Base-by-base conservation (phyloP, 2,113 vertebrate species). In the Miniopterus natalensis region DNA sequence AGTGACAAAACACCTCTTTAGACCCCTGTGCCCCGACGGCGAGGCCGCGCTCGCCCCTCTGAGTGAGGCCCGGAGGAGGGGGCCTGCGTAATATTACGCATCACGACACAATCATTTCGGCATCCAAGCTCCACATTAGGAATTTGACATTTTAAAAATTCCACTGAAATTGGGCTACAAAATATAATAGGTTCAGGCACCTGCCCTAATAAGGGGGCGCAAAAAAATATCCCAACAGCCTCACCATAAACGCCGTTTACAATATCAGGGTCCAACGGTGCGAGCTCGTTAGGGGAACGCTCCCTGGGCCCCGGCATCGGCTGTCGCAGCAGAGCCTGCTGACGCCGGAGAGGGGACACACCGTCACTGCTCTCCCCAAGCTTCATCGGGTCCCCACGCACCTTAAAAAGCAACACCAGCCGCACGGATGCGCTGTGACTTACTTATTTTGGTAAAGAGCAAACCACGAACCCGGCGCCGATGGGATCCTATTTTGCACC, bases 231-330 rank as follows among this genome's bases (percentile, higher is more conserved):
- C 94, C 94, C 98, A 97, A 81, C 96, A 97, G 97, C 90, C 97
- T 98, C 97, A 95, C 97, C 95, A 98, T 99, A 98, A 99, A 99
- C 98, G 98, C 98, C 98, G 98, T 99, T 99, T 99, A 99, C 98
- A 98, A 98, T 99, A 99, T 98, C 98, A 98, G 98, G 98, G 98
- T 98, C 98, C 98, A 98, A 98, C 99, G 99, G 99, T 99, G 99
- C 97, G 97, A 95, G 98, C 98, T 99, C 98, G 99, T 99, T 99
- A 99, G 97, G 94, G 88, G 97, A 98, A 97, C 91, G 97, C 98
- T 98, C 98, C 97, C 66, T 70, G 98, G 97, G 96, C 97, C 97
- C 98, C 96, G 78, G 94, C 98, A 98, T 98, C 98, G 98, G 98
- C 98, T 2, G 89, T 94, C 96, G 97, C 98, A 97, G 94, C 96